phyloP scores from a whole-genome alignment of 2,113 vertebrate species.

The Chamaetylas fuelleborni region DNA sequence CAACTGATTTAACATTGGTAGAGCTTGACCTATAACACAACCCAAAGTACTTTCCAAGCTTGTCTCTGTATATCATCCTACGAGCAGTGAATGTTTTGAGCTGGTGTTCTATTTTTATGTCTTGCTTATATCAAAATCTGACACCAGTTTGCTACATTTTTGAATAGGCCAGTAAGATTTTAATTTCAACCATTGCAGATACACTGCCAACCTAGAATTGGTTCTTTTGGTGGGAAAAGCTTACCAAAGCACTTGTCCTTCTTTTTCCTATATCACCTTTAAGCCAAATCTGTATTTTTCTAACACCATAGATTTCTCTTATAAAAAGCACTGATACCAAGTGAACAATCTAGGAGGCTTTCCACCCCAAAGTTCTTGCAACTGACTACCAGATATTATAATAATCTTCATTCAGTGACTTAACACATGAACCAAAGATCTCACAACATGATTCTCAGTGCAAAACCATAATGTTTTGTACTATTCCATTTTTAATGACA shows the following conservation, averaged over 20 bases:
- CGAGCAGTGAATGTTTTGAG: neutral
- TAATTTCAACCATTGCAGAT: neutral
- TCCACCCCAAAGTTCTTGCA: neutral
- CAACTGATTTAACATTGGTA: neutral
- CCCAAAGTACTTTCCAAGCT: neutral
- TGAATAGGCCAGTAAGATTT: neutral
- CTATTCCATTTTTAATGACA: neutral
- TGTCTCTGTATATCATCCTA: neutral
- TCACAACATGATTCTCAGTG: neutral
- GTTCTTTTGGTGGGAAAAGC: neutral
- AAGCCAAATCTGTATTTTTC: neutral
- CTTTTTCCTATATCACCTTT: neutral
- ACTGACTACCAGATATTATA: neutral
- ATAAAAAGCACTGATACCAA: neutral
- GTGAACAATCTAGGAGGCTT: neutral
- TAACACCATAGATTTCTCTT: neutral
- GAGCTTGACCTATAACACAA: neutral
- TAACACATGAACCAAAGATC: neutral
- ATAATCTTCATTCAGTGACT: neutral
- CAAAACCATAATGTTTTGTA: neutral
- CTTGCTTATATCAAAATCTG: neutral
- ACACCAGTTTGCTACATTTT: neutral
- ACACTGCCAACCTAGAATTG: neutral
- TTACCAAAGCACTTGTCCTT: neutral
- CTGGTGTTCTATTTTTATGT: neutral